phyloP scores from a whole-genome alignment of 2,888 invertebrate species.

The Dusona sp. region DNA sequence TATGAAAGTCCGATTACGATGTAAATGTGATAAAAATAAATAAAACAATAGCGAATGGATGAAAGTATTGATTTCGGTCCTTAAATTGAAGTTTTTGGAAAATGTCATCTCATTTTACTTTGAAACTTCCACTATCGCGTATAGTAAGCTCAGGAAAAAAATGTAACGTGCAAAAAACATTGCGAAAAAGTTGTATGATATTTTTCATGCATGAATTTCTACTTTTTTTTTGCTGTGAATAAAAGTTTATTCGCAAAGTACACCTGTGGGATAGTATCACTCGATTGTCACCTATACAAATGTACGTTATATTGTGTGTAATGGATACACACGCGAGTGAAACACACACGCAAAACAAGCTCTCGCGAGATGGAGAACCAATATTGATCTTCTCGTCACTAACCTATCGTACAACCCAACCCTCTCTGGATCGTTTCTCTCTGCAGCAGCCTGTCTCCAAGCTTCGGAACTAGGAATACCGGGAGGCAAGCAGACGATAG shows the following conservation, averaged over 20 bases:
- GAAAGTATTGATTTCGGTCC: neutral
- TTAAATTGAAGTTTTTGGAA: neutral
- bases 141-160: neutral
- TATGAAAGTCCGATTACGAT: too few species aligned
- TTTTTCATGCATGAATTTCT: neutral
- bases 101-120: neutral
- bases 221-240: neutral
- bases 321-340: constrained; percentile 9
- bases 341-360: constrained; percentile 30
- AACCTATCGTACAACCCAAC: constrained; percentile 71
- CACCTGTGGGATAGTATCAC: neutral
- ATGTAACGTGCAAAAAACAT: neutral
- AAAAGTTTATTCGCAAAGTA: neutral
- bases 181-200: neutral
- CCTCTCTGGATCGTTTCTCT: constrained; percentile 46
- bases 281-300: constrained; percentile 12
- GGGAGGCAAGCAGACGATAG: constrained; percentile 49
- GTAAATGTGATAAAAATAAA: neutral
- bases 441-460: constrained; percentile 32
- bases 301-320: constrained; percentile 27
- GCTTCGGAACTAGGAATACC: constrained; percentile 50
- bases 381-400: constrained; percentile 78
- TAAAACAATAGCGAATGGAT: neutral
- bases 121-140: neutral
- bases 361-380: constrained; percentile 65